phyloP scores from a whole-genome alignment of 2,113 vertebrate genomes.

The Pseudopipra pipra region DNA sequence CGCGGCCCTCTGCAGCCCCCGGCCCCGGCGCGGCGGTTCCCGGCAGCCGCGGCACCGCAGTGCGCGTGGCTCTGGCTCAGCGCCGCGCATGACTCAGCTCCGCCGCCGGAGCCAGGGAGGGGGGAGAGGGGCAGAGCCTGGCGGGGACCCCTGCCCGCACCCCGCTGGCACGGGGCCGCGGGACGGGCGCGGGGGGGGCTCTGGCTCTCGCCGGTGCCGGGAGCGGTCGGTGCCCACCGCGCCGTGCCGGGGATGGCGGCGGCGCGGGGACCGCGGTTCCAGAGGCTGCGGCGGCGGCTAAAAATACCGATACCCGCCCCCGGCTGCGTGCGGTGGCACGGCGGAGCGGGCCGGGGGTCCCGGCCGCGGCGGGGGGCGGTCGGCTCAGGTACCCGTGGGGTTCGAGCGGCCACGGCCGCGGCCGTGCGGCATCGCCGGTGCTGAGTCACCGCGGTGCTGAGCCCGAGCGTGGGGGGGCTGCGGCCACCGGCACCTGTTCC shows the following conservation, averaged over 20 bases:
- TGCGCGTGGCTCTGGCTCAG: constrained; percentile 30
- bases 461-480: not conserved
- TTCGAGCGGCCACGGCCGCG: not conserved
- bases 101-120: not conserved
- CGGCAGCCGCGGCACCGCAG: constrained; percentile 21
- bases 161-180: not conserved
- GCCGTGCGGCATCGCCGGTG: not conserved
- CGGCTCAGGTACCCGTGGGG: not conserved
- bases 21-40: not conserved
- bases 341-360: not conserved
- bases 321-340: not conserved
- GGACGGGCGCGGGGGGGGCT: not conserved
- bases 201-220: not conserved
- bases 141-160: not conserved
- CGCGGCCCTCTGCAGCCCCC: not conserved
- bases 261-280: not conserved
- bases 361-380: fast-evolving
- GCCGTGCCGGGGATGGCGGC: not conserved
- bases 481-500: not conserved
- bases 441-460: not conserved
- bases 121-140: not conserved
- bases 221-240: not conserved
- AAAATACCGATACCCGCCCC: not conserved
- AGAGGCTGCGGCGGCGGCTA: not conserved
- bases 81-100: constrained; percentile 47